A percentile compares a stretch with the other conserved stretches of the same genome.
Evolutionary conservation across 2,797 vertebrate species (phyloP).

Genomic region (Anguilla obscura): DNA sequence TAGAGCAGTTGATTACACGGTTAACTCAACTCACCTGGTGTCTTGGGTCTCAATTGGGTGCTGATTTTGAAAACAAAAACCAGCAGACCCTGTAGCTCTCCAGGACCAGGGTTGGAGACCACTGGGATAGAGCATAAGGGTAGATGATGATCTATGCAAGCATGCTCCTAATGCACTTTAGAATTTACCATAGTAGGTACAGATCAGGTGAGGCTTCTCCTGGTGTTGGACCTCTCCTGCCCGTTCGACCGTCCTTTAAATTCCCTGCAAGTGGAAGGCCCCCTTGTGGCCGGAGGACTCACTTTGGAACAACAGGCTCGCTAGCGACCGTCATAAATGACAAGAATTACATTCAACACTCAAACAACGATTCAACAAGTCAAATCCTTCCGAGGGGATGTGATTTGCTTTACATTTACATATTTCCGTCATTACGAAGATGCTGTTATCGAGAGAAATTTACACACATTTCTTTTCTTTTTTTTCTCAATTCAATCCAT

Average conservation of each 20-base stretch:
- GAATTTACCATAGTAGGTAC: neutral
- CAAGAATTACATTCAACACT: neutral
- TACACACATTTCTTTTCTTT: neutral
- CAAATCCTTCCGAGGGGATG: neutral
- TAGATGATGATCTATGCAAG: neutral
- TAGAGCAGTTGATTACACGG: too few species aligned
- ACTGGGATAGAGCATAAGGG: too few species aligned
- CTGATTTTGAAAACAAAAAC: too few species aligned
- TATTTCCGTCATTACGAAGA: neutral
- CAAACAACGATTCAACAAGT: neutral
- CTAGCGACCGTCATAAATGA: neutral
- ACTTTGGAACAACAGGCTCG: neutral
- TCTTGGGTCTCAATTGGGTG: too few species aligned
- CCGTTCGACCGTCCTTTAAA: neutral
- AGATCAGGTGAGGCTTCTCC: neutral
- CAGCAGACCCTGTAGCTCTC: too few species aligned
- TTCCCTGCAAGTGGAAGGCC: neutral
- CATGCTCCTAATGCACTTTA: neutral
- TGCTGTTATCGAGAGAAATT: neutral
- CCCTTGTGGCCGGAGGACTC: neutral
- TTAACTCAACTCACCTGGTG: too few species aligned
- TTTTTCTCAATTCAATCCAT: neutral
- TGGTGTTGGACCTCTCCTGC: too few species aligned
- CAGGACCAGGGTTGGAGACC: too few species aligned
- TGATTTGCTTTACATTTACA: neutral